Evolutionary conservation across 2,888 invertebrate species (phyloP).

Genomic region (Mesoligia furuncula): DNA sequence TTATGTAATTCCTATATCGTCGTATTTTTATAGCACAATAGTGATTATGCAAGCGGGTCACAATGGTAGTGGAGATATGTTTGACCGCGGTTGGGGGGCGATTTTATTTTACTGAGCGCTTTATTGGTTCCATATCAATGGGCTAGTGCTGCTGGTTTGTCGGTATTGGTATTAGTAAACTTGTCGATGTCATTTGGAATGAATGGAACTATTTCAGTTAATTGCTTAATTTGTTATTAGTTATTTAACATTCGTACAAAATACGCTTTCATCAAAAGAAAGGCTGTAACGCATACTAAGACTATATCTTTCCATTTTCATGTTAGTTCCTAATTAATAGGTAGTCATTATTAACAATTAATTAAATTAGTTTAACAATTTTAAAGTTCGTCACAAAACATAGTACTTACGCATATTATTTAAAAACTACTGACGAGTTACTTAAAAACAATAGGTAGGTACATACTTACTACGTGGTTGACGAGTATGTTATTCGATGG

Average conservation of each 20-base stretch:
- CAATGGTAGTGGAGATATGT: conserved; percentile 83
- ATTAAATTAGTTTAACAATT: neutral
- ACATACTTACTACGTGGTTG: neutral
- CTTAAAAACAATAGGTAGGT: neutral
- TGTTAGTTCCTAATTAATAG: neutral
- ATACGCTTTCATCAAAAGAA: neutral
- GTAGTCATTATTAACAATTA: neutral
- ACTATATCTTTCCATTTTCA: neutral
- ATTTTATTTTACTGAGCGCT: conserved; percentile 79
- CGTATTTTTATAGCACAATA: conserved; percentile 54
- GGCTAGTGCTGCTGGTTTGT: conserved; percentile 55
- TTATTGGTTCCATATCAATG: conserved; percentile 80
- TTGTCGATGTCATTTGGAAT: conserved; percentile 34
- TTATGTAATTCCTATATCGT: conserved; percentile 6
- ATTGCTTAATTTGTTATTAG: neutral
- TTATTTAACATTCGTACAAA: neutral
- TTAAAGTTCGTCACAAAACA: neutral
- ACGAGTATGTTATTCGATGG: neutral
- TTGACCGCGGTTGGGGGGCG: conserved; percentile 83
- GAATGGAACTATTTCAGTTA: neutral
- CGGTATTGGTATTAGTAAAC: neutral
- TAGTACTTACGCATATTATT: neutral
- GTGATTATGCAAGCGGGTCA: conserved; percentile 82
- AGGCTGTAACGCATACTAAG: neutral
- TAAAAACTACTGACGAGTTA: neutral